phyloP scores from a whole-genome alignment of 1,140 invertebrate genomes.

The Diorhabda elongata region DNA sequence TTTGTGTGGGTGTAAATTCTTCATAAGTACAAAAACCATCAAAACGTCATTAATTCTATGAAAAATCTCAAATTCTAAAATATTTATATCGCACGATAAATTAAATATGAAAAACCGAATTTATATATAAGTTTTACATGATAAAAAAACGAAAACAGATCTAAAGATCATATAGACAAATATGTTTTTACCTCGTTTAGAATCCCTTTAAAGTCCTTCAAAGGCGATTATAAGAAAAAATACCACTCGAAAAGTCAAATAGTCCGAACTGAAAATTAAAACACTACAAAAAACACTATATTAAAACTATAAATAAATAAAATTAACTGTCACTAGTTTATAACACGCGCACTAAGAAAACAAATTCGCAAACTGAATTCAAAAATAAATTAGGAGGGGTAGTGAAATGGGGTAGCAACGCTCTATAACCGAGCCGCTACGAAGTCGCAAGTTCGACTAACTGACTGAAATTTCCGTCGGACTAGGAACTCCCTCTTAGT shows the following conservation, averaged over 20 bases:
- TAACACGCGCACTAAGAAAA: background rate
- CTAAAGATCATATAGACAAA: no score
- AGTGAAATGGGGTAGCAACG: slow-evolving; percentile 17
- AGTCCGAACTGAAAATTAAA: background rate
- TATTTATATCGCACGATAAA: no score
- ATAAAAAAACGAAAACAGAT: no score
- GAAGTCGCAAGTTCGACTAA: slow-evolving; percentile 17
- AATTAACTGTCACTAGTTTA: background rate
- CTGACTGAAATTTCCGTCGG: slow-evolving; percentile 2
- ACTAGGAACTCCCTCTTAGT: slow-evolving; percentile 17
- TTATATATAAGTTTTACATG: no score
- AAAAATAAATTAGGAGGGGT: slow-evolving; percentile 16
- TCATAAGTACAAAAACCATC: no score
- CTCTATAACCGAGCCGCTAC: slow-evolving; percentile 8
- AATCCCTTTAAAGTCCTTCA: background rate
- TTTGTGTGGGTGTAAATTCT: no score
- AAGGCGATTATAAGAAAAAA: background rate
- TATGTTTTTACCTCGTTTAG: background rate
- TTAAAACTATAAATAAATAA: background rate
- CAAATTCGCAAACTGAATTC: slow-evolving; percentile 2
- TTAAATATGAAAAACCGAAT: no score
- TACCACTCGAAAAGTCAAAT: background rate
- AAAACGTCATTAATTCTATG: no score
- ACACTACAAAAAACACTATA: background rate
- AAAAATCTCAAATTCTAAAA: no score